Evolutionary conservation across 2,797 vertebrate genomes (phyloP), one percentile per base, ranked within the genome.

Genomic region (Rhyacichthys aspro): DNA sequence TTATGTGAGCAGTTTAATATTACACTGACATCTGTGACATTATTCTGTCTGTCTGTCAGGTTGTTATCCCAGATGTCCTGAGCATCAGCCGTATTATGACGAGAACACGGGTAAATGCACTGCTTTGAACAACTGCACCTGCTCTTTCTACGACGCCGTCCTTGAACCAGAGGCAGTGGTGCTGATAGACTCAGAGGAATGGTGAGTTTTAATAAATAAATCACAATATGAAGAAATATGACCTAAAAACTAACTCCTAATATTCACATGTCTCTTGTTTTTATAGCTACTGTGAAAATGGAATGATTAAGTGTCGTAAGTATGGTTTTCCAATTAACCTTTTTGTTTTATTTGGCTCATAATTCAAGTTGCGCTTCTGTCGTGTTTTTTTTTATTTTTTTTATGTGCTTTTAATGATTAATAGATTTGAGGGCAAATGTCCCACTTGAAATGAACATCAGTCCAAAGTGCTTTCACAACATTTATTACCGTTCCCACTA

Each of bases 61-160:
- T 17, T 95, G 94, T 60, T 96, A 94, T 32, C 93, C 94, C 17
- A 93, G 75, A 67, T 96, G 94, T 68, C 83, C 94, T 7, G 64
- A 83, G 1, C 85, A 83, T 7, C 49, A 48, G 0, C 92, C 93
- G 32, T 94, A 92, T 58, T 91, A 91, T 83, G 94, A 96, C 66
- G 92, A 94, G 70, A 94, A 94, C 66, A 90, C 76, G 18, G 83
- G 88, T 63, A 79, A 72, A 72, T 95, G 94, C 43, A 91, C 93
- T 11, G 41, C 10, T 45, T 59, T 92, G 50, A 78, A 61, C 7
- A 77, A 89, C 19, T 95, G 94, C 78, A 91, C 87, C 34, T 95
- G 94, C 63, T 87, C 59, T 76, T 91, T 91, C 19, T 93, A 93
- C 43, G 83, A 81, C 16, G 82, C 76, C 0, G 7, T 87, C 15